Evolutionary conservation across 2,113 vertebrate species (phyloP).

Genomic region (Leptobrachium leishanense): DNA sequence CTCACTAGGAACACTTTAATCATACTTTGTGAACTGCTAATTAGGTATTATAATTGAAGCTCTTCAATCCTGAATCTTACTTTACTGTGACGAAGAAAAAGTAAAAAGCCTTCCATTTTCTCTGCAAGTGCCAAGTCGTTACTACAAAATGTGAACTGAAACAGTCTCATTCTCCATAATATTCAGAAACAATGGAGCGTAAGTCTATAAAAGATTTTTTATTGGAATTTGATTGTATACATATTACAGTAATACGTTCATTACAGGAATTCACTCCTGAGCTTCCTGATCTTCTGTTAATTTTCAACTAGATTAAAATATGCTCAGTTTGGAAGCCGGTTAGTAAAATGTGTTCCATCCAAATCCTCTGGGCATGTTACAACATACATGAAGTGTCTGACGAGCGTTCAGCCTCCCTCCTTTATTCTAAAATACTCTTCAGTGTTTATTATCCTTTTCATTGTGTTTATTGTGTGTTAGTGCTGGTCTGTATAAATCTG

Average conservation of each 20-base stretch:
- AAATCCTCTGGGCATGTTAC: not conserved
- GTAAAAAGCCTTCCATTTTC: not conserved
- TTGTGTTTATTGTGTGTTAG: too few species aligned
- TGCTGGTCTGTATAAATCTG: too few species aligned
- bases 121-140: not conserved
- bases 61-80: not conserved
- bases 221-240: conserved; percentile 4
- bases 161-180: not conserved
- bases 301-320: not conserved
- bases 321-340: not conserved
- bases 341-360: too few species aligned
- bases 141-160: not conserved
- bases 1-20: too few species aligned
- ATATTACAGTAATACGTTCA: conserved; percentile 5
- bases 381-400: not conserved
- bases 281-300: not conserved
- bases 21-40: too few species aligned
- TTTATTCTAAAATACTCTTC: too few species aligned
- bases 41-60: too few species aligned
- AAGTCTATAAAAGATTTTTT: not conserved
- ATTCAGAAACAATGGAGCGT: not conserved
- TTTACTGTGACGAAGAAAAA: not conserved
- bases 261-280: not conserved
- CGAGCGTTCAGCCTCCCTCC: not conserved
- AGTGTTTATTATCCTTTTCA: too few species aligned